These are phyloP conservation scores for Rotaria socialis DNA, from an alignment of 2,888 invertebrate genomes.

Conservation along the genomic window DNA sequence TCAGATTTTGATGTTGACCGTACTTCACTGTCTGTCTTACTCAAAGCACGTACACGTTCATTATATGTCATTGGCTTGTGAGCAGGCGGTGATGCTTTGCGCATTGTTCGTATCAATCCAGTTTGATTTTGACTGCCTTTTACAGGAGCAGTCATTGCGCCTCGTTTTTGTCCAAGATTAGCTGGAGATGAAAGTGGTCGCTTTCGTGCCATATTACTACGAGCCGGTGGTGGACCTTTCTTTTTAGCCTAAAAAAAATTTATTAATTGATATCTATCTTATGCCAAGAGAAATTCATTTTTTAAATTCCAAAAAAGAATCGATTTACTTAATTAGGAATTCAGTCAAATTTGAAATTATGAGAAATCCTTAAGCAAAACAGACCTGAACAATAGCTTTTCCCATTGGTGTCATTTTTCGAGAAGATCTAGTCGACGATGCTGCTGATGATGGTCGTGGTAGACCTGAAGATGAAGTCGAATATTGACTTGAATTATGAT, in stretches of 20 bases:
- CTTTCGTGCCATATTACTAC: not conserved
- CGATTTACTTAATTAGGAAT: too few relatives aligned
- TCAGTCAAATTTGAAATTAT: too few relatives aligned
- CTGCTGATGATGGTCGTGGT: constrained; percentile 10
- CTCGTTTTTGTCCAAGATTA: constrained; percentile 16
- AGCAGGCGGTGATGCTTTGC: constrained; percentile 17
- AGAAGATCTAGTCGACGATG: constrained; percentile 1
- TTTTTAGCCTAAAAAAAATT: not conserved
- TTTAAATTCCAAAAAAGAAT: too few relatives aligned
- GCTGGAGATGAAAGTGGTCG: constrained; percentile 29
- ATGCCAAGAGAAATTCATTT: too few relatives aligned
- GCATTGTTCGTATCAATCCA: not conserved
- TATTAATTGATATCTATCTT: not conserved
- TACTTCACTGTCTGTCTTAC: not conserved
- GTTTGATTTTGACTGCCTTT: not conserved
- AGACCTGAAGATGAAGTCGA: not conserved
- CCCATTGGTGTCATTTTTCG: constrained; percentile 20
- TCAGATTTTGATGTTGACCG: not conserved
- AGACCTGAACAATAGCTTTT: not conserved
- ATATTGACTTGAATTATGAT: not conserved
- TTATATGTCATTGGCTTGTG: constrained; percentile 21
- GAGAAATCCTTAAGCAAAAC: not conserved
- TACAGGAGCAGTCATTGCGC: not conserved
- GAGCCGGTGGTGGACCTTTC: constrained; percentile 31
- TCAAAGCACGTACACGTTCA: constrained; percentile 19